Percentiles rank a stretch among this genome's conserved stretches.
phyloP scores from a whole-genome alignment of 2,797 vertebrate species.

The Argentina silus region DNA sequence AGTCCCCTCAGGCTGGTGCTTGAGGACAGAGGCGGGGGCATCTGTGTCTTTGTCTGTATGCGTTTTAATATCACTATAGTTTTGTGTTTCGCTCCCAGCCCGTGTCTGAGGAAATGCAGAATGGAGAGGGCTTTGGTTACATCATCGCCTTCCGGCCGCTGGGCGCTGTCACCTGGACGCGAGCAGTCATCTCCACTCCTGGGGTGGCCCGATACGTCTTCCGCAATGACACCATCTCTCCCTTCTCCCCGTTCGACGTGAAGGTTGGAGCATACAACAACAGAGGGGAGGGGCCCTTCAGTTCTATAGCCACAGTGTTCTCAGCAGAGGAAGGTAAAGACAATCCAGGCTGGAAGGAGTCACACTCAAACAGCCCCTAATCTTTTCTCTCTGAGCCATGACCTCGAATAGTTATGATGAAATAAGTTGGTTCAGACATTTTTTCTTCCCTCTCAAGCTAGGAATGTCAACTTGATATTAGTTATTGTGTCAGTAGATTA shows the following conservation, averaged over 20 bases:
- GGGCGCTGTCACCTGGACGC: conserved; percentile 87
- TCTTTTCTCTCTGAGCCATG: conserved; percentile 46
- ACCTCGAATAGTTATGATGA: conserved; percentile 72
- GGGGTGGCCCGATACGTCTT: conserved; percentile 84
- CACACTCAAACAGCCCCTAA: conserved; percentile 50
- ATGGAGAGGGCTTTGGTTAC: conserved; percentile 93
- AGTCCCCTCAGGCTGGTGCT: background rate
- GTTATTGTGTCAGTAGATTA: conserved; percentile 79
- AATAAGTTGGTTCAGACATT: conserved; percentile 55
- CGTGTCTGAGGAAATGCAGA: conserved; percentile 93
- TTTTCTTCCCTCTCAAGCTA: conserved; percentile 51
- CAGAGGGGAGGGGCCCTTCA: conserved; percentile 94
- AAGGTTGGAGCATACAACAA: conserved; percentile 95
- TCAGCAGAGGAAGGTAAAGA: conserved; percentile 92
- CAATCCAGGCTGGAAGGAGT: conserved; percentile 2
- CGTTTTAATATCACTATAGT: conserved; percentile 88
- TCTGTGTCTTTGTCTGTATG: conserved; percentile 78
- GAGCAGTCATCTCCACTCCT: conserved; percentile 86
- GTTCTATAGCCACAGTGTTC: conserved; percentile 84
- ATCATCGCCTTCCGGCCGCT: conserved; percentile 90
- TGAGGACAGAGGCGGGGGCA: conserved; percentile 58
- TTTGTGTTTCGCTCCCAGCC: conserved; percentile 87
- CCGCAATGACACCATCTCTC: conserved; percentile 89
- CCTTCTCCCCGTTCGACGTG: conserved; percentile 90
- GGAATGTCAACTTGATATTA: conserved; percentile 77